A percentile compares a stretch with the other conserved stretches of the same genome.
These are phyloP conservation scores for Gorsachius magnificus DNA, from an alignment of 2,797 vertebrate genomes.

Conservation along the genomic window DNA sequence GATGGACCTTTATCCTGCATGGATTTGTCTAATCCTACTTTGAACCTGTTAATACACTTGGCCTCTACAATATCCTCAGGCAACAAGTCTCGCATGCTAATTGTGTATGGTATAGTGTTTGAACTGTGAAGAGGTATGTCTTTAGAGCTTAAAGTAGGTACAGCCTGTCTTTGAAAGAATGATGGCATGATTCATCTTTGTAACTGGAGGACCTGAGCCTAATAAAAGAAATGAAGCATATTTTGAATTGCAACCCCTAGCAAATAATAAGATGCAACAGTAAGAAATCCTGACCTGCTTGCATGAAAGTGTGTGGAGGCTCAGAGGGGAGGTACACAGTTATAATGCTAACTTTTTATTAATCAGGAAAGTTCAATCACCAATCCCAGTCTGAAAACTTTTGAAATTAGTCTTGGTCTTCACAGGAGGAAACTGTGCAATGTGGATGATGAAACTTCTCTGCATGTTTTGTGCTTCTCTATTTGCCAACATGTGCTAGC, in stretches of 20 bases:
- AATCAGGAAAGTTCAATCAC: neutral
- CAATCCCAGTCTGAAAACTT: neutral
- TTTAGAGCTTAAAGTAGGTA: neutral
- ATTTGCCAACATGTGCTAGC: neutral
- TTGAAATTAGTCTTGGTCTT: neutral
- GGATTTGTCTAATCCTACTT: constrained; percentile 48
- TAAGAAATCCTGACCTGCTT: neutral
- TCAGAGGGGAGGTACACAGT: neutral
- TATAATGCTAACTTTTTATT: neutral
- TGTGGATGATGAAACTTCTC: neutral
- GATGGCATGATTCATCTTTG: neutral
- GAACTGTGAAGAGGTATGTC: neutral
- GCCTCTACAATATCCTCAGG: neutral
- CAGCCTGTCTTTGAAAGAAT: neutral
- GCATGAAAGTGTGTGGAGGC: neutral
- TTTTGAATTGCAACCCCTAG: neutral
- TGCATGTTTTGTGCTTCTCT: neutral
- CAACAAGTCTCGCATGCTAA: constrained; percentile 1
- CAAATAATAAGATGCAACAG: neutral
- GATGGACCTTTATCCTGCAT: constrained; percentile 44
- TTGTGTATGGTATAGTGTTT: neutral
- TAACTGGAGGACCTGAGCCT: neutral
- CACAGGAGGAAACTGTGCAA: neutral
- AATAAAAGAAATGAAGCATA: neutral
- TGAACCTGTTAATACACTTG: constrained; percentile 34